Evolutionary conservation across 2,113 vertebrate genomes (phyloP), one percentile per base, ranked within the genome.

Genomic region (Daboia siamensis): DNA sequence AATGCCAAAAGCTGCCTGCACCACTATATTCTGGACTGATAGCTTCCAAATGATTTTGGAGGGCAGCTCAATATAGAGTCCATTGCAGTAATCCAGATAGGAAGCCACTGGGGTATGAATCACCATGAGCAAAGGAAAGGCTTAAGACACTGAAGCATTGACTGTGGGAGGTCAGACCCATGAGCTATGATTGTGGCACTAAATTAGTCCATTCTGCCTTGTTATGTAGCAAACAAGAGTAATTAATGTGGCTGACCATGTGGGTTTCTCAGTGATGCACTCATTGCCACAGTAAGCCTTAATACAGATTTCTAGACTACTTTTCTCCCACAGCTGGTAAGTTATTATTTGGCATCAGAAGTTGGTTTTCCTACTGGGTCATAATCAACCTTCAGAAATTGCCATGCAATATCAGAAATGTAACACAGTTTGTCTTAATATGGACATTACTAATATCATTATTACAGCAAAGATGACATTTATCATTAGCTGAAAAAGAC

Each of bases 401-500:
- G 39, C 91, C 93, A 90, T 0, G 20, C 90, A 93, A 91, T 95
- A 88, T 95, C 89, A 92, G 93, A 95, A 96, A 96, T 94, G 95
- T 96, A 97, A 95, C 93, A 94, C 94, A 95, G 93, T 95, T 61
- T 54, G 69, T 92, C 96, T 94, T 96, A 96, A 95, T 90, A 92
- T 0, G 0, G 93, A 87, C 92, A 91, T 95, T 96, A 80, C 96
- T 93, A 95, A 93, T 95, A 93, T 94, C 95, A 95, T 95, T 95
- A 94, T 95, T 94, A 48, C 26, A 93, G 93, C 0, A 4, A 95
- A 96, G 95, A 74, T 95, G 95, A 93, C 93, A 96, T 95, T 93
- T 90, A 92, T 97, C 93, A 95, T 48, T 52, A 91, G 88, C 90
- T 54, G 87, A 86, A 90, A 89, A 90, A 95, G 93, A 93, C 86